Percentiles rank a stretch among this genome's conserved stretches.
Conservation (phyloP, 1,140 invertebrate species). For the Hyphantria cunea region DNA sequence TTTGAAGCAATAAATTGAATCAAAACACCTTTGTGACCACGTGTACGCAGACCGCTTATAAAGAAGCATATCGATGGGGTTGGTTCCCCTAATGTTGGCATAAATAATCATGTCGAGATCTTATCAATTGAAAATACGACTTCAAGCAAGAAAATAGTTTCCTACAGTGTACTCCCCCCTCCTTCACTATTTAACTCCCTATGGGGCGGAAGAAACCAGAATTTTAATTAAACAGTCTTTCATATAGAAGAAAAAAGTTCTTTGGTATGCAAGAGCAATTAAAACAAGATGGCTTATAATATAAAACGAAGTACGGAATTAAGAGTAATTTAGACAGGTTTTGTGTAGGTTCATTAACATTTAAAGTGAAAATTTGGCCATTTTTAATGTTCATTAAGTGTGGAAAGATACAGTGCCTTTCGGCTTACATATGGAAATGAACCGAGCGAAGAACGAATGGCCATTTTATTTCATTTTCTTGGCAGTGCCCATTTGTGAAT, state of each 20-base stretch:
- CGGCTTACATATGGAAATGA: background rate
- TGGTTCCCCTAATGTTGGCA: conserved; percentile 64
- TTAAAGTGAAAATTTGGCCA: conserved; percentile 5
- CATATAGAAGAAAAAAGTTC: conserved; percentile 51
- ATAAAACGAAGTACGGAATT: conserved; percentile 14
- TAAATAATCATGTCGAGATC: conserved; percentile 78
- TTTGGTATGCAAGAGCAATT: conserved; percentile 27
- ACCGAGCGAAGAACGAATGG: no score
- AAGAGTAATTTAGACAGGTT: background rate
- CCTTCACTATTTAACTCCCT: conserved; percentile 1
- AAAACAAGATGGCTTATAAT: conserved; percentile 18
- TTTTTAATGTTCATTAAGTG: no score
- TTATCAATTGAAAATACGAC: conserved; percentile 74
- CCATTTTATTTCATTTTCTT: no score
- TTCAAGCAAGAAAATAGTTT: conserved; percentile 67
- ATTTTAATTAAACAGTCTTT: conserved; percentile 67
- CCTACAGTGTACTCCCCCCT: conserved; percentile 36
- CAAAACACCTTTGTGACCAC: conserved; percentile 29
- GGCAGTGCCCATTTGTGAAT: no score
- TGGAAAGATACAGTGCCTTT: no score
- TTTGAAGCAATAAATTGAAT: background rate
- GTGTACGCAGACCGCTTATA: conserved; percentile 57
- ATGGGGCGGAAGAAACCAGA: conserved; percentile 36
- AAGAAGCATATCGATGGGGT: conserved; percentile 69
- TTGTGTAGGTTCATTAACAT: conserved; percentile 18